A percentile compares a stretch with the other conserved stretches of the same genome.
Evolutionary conservation across 2,797 vertebrate species (phyloP).

Genomic region (Mus spretus): DNA sequence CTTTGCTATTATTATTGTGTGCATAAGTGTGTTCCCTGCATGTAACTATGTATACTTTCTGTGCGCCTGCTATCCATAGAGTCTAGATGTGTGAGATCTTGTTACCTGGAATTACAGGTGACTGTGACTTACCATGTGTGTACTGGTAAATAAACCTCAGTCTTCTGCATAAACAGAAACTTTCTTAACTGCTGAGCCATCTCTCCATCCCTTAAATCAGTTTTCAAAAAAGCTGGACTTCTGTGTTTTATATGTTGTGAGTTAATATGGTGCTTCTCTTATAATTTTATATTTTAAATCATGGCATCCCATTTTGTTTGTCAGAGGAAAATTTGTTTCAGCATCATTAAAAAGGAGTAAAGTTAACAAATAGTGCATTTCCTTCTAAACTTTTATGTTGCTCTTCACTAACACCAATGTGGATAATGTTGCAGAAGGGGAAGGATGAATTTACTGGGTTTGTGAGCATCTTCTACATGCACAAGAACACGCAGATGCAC

Average conservation of each 20-base stretch:
- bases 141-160: neutral
- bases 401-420: neutral
- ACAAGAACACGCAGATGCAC: neutral
- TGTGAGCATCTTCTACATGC: neutral
- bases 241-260: neutral
- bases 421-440: neutral
- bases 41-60: neutral
- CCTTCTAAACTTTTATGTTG: too few relatives aligned
- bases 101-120: neutral
- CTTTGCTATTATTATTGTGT: neutral
- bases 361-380: neutral
- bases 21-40: neutral
- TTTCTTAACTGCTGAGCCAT: neutral
- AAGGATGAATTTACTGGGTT: neutral
- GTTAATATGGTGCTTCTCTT: neutral
- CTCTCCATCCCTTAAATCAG: neutral
- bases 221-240: too few relatives aligned
- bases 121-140: accelerated
- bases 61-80: neutral
- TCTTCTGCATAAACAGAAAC: neutral
- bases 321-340: neutral
- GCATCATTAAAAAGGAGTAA: neutral
- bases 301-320: neutral
- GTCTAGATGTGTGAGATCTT: neutral
- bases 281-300: neutral